Evolutionary conservation across 1,140 invertebrate genomes (phyloP).

Genomic region (Tetranychus cinnabarinus): DNA sequence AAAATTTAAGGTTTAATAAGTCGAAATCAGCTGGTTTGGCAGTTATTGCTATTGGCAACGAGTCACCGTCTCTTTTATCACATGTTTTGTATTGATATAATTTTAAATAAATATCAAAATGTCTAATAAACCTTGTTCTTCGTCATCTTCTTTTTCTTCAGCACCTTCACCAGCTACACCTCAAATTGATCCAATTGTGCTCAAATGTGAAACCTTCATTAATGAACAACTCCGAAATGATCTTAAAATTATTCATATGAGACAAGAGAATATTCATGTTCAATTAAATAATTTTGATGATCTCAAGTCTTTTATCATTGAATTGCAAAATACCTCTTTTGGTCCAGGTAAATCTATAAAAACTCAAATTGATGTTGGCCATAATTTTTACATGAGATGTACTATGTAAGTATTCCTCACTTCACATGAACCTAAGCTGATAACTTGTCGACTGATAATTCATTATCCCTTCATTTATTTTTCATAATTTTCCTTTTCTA

Average conservation of each 20-base stretch:
- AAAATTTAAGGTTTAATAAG: too few relatives aligned
- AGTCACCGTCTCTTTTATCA: too few relatives aligned
- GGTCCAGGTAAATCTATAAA: slow-evolving; percentile 8
- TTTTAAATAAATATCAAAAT: too few relatives aligned
- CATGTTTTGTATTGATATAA: too few relatives aligned
- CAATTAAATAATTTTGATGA: slow-evolving; percentile 47
- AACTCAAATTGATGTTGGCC: slow-evolving; percentile 13
- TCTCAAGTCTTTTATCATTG: slow-evolving; percentile 34
- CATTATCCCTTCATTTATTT: not conserved
- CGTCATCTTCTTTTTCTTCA: too few relatives aligned
- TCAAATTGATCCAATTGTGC: not conserved
- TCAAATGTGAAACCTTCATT: slow-evolving; percentile 13
- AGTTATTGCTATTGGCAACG: too few relatives aligned
- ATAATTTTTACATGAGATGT: slow-evolving; percentile 14
- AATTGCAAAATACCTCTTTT: slow-evolving; percentile 20
- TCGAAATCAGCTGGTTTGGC: too few relatives aligned
- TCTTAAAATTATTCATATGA: slow-evolving; percentile 24
- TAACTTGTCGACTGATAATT: not conserved
- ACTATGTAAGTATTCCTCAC: slow-evolving; percentile 23
- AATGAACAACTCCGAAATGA: slow-evolving; percentile 13
- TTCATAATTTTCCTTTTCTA: slow-evolving; percentile 1
- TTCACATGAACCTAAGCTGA: not conserved
- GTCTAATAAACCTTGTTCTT: too few relatives aligned
- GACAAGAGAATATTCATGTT: slow-evolving; percentile 33
- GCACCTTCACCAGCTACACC: too few relatives aligned